Conservation (phyloP, 2,113 vertebrate species). For the Marmota flaviventris region DNA sequence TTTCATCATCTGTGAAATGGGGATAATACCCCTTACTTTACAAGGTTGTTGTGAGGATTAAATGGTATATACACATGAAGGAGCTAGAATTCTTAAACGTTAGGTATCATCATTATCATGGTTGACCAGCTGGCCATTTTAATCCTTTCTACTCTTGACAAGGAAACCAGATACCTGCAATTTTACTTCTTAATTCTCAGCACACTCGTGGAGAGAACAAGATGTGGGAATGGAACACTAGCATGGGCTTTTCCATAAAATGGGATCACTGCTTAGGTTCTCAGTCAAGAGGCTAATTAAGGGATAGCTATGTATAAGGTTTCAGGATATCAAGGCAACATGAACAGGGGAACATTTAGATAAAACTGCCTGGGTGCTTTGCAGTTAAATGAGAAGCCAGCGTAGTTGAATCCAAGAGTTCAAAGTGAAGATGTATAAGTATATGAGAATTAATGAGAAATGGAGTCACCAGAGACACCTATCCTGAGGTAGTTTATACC, state of each 20-base stretch:
- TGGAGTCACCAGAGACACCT: constrained; percentile 50
- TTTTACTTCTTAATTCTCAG: constrained; percentile 4
- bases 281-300: background rate
- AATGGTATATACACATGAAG: background rate
- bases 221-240: background rate
- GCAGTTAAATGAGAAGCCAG: constrained; percentile 50
- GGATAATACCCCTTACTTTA: background rate
- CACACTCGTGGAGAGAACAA: background rate
- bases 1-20: background rate
- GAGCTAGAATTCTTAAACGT: background rate
- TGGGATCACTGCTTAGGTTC: background rate
- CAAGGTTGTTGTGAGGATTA: background rate
- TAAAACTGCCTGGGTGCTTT: constrained; percentile 26
- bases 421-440: constrained; percentile 62
- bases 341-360: background rate
- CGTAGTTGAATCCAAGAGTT: constrained; percentile 43
- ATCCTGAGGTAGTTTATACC: constrained; percentile 51
- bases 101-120: background rate
- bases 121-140: background rate
- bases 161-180: background rate
- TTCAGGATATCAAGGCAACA: background rate
- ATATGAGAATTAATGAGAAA: constrained; percentile 64
- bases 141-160: background rate
- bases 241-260: background rate
- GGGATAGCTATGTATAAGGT: background rate